Evolutionary conservation across 2,888 invertebrate genomes (phyloP).

Genomic region (Hirtodrosophila alboralis): DNA sequence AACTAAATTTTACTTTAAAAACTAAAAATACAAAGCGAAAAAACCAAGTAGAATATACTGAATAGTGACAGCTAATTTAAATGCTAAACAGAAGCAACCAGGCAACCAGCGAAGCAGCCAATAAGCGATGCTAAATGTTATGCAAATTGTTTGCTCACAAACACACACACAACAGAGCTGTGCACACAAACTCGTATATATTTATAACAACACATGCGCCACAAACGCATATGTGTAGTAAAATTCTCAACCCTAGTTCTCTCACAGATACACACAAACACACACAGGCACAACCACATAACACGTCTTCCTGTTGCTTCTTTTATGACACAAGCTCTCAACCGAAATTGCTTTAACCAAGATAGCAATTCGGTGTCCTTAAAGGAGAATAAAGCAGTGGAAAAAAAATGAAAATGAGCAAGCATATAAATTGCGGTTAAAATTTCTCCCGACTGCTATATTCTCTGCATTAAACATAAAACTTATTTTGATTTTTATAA

Average conservation of each 20-base stretch:
- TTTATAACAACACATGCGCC: conserved; percentile 13
- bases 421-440: neutral
- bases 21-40: neutral
- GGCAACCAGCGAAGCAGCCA: conserved; percentile 26
- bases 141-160: conserved; percentile 48
- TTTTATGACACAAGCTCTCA: conserved; percentile 18
- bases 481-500: too few species aligned
- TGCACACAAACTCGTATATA: neutral
- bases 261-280: conserved; percentile 2
- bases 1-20: conserved; percentile 5
- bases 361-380: conserved; percentile 29
- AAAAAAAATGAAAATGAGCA: neutral
- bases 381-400: conserved; percentile 1
- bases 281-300: conserved; percentile 6
- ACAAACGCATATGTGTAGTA: conserved; percentile 7
- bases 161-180: conserved; percentile 10
- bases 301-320: conserved; percentile 57
- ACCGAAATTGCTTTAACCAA: conserved; percentile 31
- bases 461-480: too few species aligned
- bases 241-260: neutral
- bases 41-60: conserved; percentile 1
- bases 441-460: too few species aligned
- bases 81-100: conserved; percentile 51
- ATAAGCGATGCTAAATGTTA: conserved; percentile 56
- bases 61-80: conserved; percentile 46